Evolutionary conservation across 2,113 vertebrate genomes (phyloP), one percentile per base, ranked within the genome.

Genomic region (Pantherophis guttatus): DNA sequence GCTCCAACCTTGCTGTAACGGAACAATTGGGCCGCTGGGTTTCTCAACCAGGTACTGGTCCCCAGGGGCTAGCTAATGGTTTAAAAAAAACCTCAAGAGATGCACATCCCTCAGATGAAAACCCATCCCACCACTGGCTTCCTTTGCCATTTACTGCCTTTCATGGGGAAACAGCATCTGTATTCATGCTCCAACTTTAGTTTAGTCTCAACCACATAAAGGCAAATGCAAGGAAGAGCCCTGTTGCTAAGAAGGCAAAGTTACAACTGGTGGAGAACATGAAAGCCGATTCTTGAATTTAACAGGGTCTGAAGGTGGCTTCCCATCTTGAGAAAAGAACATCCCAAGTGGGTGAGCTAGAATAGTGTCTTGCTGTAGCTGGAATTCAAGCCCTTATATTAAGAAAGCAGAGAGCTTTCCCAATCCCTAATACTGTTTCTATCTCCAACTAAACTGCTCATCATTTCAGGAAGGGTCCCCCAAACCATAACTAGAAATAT

Each of bases 191-290:
- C 55, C 33, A 50, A 26, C 75, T 54, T 92, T 0, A 92, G 59
- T 54, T 95, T 91, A 87, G 89, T 91, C 96, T 95, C 94, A 94
- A 96, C 91, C 88, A 93, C 95, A 94, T 93, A 91, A 96, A 95
- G 89, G 94, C 96, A 94, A 94, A 95, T 52, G 91, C 95, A 96
- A 96, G 85, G 93, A 95, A 92, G 96, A 96, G 94, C 93, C 91
- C 93, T 53, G 54, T 94, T 92, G 92, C 57, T 90, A 94, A 59
- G 95, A 95, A 87, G 92, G 93, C 90, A 94, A 55, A 89, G 95
- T 93, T 94, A 92, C 90, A 94, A 95, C 89, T 86, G 58, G 91
- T 92, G 59, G 54, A 24, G 33, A 87, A 95, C 13, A 57, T 87
- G 21, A 94, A 96, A 94, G 91, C 81, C 81, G 89, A 90, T 89